Percentiles rank a stretch among this genome's conserved stretches.
Evolutionary conservation across 1,140 invertebrate species (phyloP).

Genomic region (Habropoda laboriosa): DNA sequence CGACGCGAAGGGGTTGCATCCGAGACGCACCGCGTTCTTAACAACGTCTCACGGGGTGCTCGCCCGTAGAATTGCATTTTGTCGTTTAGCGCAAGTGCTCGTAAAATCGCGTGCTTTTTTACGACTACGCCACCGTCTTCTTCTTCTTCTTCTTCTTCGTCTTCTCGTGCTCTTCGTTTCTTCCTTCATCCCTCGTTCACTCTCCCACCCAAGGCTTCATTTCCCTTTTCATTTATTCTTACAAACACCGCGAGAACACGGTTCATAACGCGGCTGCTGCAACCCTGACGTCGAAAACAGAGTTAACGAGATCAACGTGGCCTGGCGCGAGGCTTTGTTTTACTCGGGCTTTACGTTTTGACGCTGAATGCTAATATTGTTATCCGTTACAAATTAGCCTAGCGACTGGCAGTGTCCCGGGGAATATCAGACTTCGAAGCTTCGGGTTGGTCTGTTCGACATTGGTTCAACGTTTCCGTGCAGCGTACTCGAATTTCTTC

Average conservation of each 20-base stretch:
- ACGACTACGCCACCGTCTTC: neutral
- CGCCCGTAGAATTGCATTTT: conserved; percentile 43
- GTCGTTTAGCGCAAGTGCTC: conserved; percentile 47
- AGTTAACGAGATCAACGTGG: conserved; percentile 29
- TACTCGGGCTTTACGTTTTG: neutral
- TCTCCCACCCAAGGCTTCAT: no score
- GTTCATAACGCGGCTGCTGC: conserved; percentile 9
- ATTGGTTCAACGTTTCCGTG: no score
- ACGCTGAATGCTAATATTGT: conserved; percentile 5
- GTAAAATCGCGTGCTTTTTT: conserved; percentile 39
- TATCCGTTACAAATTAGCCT: conserved; percentile 12
- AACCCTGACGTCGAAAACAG: neutral
- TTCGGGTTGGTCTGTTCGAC: no score
- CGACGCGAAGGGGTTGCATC: neutral
- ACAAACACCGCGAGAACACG: conserved; percentile 8
- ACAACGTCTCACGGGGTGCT: conserved; percentile 29
- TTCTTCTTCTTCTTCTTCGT: no score
- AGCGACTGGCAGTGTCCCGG: neutral
- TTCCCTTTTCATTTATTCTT: neutral
- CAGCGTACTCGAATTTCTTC: no score
- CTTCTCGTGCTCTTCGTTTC: neutral
- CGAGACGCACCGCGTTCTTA: conserved; percentile 8
- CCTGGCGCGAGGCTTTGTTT: conserved; percentile 13
- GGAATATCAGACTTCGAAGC: neutral
- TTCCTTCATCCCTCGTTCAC: neutral